Evolutionary conservation across 2,113 vertebrate species (phyloP), one percentile per base, ranked within the genome.

Genomic region (Cyanoliseus patagonus): DNA sequence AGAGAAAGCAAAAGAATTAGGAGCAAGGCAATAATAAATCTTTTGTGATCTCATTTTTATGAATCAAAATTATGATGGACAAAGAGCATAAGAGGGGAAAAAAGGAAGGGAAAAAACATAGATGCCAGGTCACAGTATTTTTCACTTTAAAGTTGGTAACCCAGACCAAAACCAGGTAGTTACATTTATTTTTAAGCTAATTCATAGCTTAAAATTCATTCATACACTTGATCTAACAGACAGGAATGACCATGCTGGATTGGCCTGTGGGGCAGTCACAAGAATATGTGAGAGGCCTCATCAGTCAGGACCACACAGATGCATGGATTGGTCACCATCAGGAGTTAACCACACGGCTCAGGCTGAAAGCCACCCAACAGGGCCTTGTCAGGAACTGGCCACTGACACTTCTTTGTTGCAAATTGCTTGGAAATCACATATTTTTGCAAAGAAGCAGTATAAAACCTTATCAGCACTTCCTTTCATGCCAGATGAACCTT

Each of bases 341-440:
- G 9, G 6, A 67, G n/a, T 30, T 31, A 42, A 64, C 14, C n/a
- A 74, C 0, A 0, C 24, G 6, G 52, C 13, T 22, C 31, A 20
- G 12, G 23, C 18, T 75, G 62, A 88, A 88, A 46, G 35, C 17
- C n/a, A 61, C 39, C 39, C 49, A 28, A 22, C 7, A 78, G 7
- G 3, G 14, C 24, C 19, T 66, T n/a, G 17, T 49, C n/a, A 70
- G 79, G 62, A 52, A 39, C 0, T 41, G 20, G 27, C 8, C 33
- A 66, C 39, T 30, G 49, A 57, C 68, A 51, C 2, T 2, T 44
- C 41, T 67, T 49, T 15, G 17, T 10, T 75, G 19, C 31, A 70
- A 66, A 31, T n/a, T 16, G 17, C 31, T 62, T 76, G 66, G 27
- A 88, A 87, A 59, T 44, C 17, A 62, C 14, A 3, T 55, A 77